Base-by-base conservation (phyloP, 2,888 invertebrate genomes). In the Zaprionus bogoriensis region DNA sequence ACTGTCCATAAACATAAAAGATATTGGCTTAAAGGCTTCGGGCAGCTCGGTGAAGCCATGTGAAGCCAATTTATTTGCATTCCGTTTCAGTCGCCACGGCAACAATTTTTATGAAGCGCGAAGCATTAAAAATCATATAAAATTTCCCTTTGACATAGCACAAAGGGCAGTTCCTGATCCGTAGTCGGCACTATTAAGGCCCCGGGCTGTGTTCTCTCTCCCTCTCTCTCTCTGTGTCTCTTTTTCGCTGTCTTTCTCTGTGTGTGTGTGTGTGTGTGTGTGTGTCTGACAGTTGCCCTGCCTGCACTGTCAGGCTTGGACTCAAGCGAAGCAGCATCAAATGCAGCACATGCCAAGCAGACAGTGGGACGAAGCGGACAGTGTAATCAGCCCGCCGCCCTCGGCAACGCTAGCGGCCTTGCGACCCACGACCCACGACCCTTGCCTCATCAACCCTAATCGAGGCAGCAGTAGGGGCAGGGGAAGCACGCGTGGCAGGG, bases 61-160 rank as follows among this genome's bases (percentile, higher is more conserved):
- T 71, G 61, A 64, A 71, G 66, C 60, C 75, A 74, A 82, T 75
- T 78, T 67, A 77, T 76, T 70, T 61, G 63, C 63, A 76, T 76
- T 74, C 67, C 52, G 61, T 68, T 61, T 55, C 39, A 59, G 64
- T 68, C 60, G 51, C 44, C 52, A 50, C 39, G 68, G 71, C 62
- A 55, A 82, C 68, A 67, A n/a, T 61, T 79, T 81, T 86, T 71
- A 79, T 76, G 80, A 86, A 79, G 80, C 80, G 87, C 84, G 80
- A 83, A 86, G 66, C 83, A 80, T 80, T 83, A 76, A 76, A 79
- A 83, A 74, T 74, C 74, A 71, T 74, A 74, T 74, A 79, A 85
- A 83, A 68, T 79, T 67, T 65, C 66, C 72, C 70, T 85, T 79
- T 79, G 79, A 79, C 68, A 63, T 61, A 58, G 59, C 80, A 79